Base-by-base conservation (phyloP, 2,797 vertebrate species). In the Perodicticus potto region DNA sequence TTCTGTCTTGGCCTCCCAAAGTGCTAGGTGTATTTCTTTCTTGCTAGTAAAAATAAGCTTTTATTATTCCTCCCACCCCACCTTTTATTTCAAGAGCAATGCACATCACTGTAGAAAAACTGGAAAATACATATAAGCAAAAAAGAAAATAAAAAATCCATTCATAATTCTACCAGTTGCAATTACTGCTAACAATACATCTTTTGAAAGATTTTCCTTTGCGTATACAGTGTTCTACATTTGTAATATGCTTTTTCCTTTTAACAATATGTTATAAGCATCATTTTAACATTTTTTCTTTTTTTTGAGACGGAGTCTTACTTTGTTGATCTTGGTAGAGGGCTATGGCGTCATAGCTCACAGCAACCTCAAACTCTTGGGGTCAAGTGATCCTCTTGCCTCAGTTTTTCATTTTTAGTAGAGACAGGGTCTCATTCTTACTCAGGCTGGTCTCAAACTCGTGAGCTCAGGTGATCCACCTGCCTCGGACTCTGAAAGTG, bases 11-110 rank as follows among this genome's bases (percentile, higher is more conserved):
- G 32, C 65, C 65, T 69, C 65, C 65, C 65, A 19, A 69, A 69
- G 32, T 34, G 65, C 65, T n/a, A 69, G 32, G 65, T 65, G n/a
- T 74, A 3, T 82, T 86, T 92, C 53, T 86, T 93, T 78, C 43
- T 69, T 76, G 49, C 74, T 76, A 53, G 82, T 32, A 94, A 95
- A 96, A 95, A 91, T 49, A 90, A 74, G 14, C 2, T 92, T 93
- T 90, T 94, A 80, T 81, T 53, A 43, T 57, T 40, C 3, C 8
- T 57, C 2, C 27, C 49, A 53, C 49, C 49, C 49, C 14, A 53
- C 29, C 23, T 22, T 16, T 76, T 53, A 74, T 91, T 96, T 93
- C 61, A 80, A 89, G 94, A 91, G 55, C 40, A 76, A 7, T 70
- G 40, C 19, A 69, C 3, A 3, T 63, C n/a, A 76, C 34, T 59